A percentile compares a stretch with the other conserved stretches of the same genome.
These are phyloP conservation scores for Parnassius mnemosyne DNA, from an alignment of 2,888 invertebrate species.

Conservation along the genomic window DNA sequence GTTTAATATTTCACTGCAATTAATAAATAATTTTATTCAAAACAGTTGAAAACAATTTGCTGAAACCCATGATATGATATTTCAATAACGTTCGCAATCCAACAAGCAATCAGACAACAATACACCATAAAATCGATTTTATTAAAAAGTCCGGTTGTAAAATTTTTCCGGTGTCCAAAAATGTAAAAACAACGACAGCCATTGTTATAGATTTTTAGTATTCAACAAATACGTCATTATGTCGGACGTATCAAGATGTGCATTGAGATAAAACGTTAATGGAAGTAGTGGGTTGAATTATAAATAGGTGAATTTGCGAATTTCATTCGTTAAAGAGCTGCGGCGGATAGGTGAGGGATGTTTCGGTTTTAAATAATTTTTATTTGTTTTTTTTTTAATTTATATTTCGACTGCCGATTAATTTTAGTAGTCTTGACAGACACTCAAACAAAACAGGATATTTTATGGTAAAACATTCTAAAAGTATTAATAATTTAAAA, in stretches of 20 bases:
- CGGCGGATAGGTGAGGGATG: conserved; percentile 34
- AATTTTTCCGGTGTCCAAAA: conserved; percentile 41
- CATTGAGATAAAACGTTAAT: conserved; percentile 40
- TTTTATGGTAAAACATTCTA: too few species aligned
- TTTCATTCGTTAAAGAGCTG: conserved; percentile 29
- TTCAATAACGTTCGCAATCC: conserved; percentile 7
- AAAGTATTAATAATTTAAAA: too few species aligned
- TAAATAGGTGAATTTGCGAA: conserved; percentile 32
- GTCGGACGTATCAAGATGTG: conserved; percentile 40
- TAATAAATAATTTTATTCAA: neutral
- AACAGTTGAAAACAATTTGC: neutral
- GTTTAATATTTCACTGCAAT: neutral
- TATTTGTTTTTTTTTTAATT: neutral
- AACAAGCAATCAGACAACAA: conserved; percentile 30
- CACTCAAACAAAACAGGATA: too few species aligned
- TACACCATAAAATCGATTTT: conserved; percentile 31
- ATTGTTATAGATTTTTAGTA: conserved; percentile 44
- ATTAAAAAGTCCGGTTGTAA: conserved; percentile 36
- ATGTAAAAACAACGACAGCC: conserved; percentile 31
- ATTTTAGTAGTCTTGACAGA: too few species aligned
- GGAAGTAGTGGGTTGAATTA: conserved; percentile 33
- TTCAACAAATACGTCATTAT: conserved; percentile 38
- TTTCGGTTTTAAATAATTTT: neutral
- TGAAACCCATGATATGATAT: conserved; percentile 4
- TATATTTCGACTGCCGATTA: too few species aligned